Base-by-base conservation (phyloP, 2,888 invertebrate species). In the Drosophila melanocephala region DNA sequence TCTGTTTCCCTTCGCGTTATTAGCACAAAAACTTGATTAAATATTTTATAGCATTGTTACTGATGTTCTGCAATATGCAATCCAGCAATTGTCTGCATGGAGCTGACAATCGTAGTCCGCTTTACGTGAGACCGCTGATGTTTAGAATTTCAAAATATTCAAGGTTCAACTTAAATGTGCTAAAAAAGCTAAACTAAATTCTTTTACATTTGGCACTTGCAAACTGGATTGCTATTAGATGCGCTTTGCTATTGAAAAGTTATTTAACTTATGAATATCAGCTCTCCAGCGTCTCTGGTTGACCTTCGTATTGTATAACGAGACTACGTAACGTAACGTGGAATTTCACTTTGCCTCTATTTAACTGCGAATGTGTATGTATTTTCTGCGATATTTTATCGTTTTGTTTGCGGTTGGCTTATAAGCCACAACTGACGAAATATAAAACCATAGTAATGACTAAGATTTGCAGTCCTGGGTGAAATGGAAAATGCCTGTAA, bases 241-340 rank as follows among this genome's bases (percentile, higher is more conserved):
- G 35, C 37, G 37, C 26, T 26, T 61, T 52, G 57, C 59, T 72
- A 79, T 79, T 51, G 44, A 57, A 65, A 76, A 72, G 74, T 79
- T 73, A 87, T 72, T 84, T 72, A 78, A 82, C 83, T 75, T 72
- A 71, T 67, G 30, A 22, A 71, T 44, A 59, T 64, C 57, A 64
- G 59, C 22, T 47, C 47, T 26, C 9, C 26, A 47, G 26, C 26
- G 26, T 9, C 26, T 26, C 67, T 70, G 65, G 70, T 78, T 79
- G 80, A 87, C 81, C 85, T 85, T 83, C 75, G 71, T 63, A 75
- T 77, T 72, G 50, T 61, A 77, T 62, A 72, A 82, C 47, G 26
- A 26, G 26, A 16, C 47, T 26, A 26, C 2, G 16, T 26, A 22
- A 22, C 9, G 16, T 47, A 26, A 47, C 22, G 47, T 26, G 47